Evolutionary conservation across 2,797 vertebrate species (phyloP).

Genomic region (Ctenochaetus hawaiiensis): DNA sequence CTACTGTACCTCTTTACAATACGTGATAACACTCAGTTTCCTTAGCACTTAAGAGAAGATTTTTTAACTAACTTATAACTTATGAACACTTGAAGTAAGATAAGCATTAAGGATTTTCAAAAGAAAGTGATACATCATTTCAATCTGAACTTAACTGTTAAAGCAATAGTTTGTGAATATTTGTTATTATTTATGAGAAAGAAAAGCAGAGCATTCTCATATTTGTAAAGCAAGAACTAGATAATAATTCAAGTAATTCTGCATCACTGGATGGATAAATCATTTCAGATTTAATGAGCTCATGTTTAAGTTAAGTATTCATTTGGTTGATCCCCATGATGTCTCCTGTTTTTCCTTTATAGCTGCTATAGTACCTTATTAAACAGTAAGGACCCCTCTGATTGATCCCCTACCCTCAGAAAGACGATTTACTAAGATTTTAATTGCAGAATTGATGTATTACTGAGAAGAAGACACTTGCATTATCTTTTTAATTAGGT

Average conservation of each 20-base stretch:
- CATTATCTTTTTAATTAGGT: neutral
- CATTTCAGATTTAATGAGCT: neutral
- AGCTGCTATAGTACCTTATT: constrained; percentile 17
- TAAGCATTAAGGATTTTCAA: no score
- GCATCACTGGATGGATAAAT: neutral
- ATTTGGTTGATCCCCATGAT: constrained; percentile 8
- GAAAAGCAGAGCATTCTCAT: neutral
- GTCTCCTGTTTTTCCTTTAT: neutral
- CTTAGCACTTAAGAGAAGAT: no score
- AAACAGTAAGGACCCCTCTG: constrained; percentile 11
- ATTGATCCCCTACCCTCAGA: constrained; percentile 26
- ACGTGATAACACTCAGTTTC: no score
- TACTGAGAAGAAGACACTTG: neutral
- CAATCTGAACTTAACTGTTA: neutral
- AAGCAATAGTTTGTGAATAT: neutral
- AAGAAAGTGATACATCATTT: no score
- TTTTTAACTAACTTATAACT: no score
- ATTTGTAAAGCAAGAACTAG: neutral
- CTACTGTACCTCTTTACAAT: no score
- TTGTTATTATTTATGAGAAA: neutral
- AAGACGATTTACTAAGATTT: constrained; percentile 12
- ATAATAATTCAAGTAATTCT: neutral
- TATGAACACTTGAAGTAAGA: no score
- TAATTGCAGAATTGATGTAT: constrained; percentile 13
- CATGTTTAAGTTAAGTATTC: neutral